These are phyloP conservation scores for Sinodicranocentrus sp. DNA, from an alignment of 2,888 invertebrate genomes.

Conservation along the genomic window DNA sequence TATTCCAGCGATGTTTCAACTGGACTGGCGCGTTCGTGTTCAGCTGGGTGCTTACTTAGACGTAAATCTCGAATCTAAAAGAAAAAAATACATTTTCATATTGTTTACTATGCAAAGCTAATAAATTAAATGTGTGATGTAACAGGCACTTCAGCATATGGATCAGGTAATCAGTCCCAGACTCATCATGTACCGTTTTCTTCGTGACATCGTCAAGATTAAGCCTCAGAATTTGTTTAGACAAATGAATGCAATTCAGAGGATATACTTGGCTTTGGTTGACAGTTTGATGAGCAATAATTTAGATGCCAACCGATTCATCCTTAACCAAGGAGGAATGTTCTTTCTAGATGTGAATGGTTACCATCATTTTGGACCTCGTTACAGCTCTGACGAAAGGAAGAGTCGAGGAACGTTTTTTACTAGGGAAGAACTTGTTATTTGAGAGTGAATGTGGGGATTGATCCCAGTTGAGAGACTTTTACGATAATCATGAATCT, in stretches of 20 bases:
- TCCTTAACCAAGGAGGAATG: conserved; percentile 47
- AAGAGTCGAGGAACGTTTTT: conserved; percentile 51
- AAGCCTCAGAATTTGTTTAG: conserved; percentile 26
- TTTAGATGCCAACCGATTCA: conserved; percentile 54
- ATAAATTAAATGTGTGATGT: background rate
- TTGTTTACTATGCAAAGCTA: no score
- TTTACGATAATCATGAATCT: no score
- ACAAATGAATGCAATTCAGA: conserved; percentile 32
- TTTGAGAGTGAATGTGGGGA: conserved; percentile 12
- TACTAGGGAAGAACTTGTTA: conserved; percentile 37
- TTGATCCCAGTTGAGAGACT: no score
- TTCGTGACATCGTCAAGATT: conserved; percentile 51
- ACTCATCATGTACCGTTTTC: conserved; percentile 50
- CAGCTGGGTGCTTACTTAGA: conserved; percentile 51
- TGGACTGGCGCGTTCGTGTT: conserved; percentile 56
- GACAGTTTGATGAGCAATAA: conserved; percentile 57
- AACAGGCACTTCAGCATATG: conserved; percentile 52
- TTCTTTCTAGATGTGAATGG: conserved; percentile 55
- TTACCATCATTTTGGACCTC: conserved; percentile 35
- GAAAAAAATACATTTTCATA: no score
- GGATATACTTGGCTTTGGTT: conserved; percentile 50
- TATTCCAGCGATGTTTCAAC: conserved; percentile 56
- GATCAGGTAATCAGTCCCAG: conserved; percentile 50
- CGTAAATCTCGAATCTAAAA: no score
- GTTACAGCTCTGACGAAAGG: conserved; percentile 40